Base-by-base conservation (phyloP, 2,113 vertebrate genomes). In the Pavo muticus region DNA sequence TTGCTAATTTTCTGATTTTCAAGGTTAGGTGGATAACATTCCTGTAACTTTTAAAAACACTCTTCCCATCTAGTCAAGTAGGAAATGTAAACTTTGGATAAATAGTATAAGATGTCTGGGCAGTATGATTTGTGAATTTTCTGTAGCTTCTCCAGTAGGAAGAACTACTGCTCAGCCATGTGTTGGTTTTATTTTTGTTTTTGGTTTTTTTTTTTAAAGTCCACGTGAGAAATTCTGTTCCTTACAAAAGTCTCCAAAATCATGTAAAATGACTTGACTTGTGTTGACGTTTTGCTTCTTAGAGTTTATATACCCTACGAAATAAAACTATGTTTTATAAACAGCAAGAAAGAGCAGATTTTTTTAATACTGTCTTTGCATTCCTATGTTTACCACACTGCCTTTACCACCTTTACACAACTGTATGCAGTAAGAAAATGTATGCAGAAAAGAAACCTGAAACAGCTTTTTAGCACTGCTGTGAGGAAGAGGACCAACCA, bases 371-470 rank as follows among this genome's bases (percentile, higher is more conserved):
- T 20, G 3, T 4, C 69, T 85, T 73, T 86, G 42, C 72, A 93
- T 84, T 91, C 75, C 68, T 56, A 7, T 37, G 59, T 88, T 91
- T 90, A 77, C 82, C 60, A 86, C 76, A 63, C 82, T 84, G 56
- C 60, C 56, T 86, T 90, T 68, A 86, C 50, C 75, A 94, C 76
- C 64, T 94, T 32, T 68, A 68, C 71, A 91, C 65, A 88, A 50
- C 14, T 23, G 29, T 80, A 60, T 6, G 30, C 63, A 61, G 59
- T 48, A 73, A 80, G 50, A 87, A 88, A 95, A 77, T 5, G 5
- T 7, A 86, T 6, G 42, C 47, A 68, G 52, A 40, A 52, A 47
- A 82, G 85, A 68, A 27, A 0, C 37, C 67, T 63, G 78, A 64
- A 91, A 76, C 76, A 81, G 79, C 69, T 56, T 86, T 87, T 93